Evolutionary conservation across 2,113 vertebrate species (phyloP).

Genomic region (Aegotheles bennettii): DNA sequence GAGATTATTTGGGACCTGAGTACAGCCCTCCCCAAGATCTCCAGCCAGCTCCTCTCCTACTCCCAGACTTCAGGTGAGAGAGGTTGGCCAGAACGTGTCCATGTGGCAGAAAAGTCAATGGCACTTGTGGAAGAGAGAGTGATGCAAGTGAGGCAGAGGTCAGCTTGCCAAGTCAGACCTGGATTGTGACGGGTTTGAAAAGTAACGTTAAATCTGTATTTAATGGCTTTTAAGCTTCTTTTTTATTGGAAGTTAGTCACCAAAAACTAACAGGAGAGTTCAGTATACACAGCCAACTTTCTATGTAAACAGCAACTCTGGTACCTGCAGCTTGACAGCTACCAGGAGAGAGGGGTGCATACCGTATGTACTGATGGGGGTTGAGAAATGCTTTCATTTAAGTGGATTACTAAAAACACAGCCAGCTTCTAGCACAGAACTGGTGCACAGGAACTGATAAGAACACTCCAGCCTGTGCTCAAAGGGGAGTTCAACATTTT

Average conservation of each 20-base stretch:
- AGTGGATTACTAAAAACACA: neutral
- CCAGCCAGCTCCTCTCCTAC: neutral
- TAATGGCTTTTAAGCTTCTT: neutral
- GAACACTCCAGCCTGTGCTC: neutral
- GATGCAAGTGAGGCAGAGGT: neutral
- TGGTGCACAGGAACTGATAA: neutral
- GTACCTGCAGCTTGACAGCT: neutral
- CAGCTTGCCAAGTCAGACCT: neutral
- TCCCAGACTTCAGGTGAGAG: neutral
- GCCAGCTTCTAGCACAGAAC: neutral
- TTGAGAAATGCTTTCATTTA: neutral
- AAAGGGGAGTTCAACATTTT: neutral
- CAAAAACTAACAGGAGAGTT: neutral
- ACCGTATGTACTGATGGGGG: neutral
- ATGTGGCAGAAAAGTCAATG: neutral
- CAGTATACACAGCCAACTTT: neutral
- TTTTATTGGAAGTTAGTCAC: neutral
- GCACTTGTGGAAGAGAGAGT: rapidly evolving
- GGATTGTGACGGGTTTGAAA: neutral
- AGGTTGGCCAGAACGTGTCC: neutral
- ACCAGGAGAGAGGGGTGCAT: neutral
- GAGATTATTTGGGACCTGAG: rapidly evolving
- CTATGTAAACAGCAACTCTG: neutral
- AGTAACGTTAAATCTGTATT: neutral
- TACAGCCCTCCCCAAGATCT: neutral